Conservation (phyloP, 2,797 vertebrate genomes). For the Prionace glauca region DNA sequence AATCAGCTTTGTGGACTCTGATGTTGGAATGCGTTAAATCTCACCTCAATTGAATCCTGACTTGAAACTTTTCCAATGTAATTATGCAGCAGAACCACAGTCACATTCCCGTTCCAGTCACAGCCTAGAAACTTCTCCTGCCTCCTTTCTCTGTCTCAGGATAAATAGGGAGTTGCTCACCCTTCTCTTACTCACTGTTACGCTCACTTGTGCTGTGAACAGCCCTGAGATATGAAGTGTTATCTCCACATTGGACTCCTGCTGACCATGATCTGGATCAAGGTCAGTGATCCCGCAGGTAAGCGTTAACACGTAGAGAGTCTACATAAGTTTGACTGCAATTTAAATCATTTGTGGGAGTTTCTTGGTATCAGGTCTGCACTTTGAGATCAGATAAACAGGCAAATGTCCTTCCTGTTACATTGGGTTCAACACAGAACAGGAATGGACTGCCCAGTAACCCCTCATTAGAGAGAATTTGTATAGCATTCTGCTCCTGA, state of each 20-base stretch:
- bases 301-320: neutral
- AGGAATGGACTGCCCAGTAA: neutral
- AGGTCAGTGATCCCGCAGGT: neutral
- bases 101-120: neutral
- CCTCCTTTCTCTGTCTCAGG: neutral
- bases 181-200: neutral
- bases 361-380: neutral
- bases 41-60: neutral
- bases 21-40: neutral
- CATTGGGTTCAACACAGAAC: neutral
- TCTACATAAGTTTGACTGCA: neutral
- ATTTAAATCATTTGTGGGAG: neutral
- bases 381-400: neutral
- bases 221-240: neutral
- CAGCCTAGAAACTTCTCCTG: neutral
- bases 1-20: neutral
- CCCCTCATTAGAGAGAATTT: neutral
- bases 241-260: neutral
- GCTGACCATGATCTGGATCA: neutral
- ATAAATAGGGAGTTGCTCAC: neutral
- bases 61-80: neutral
- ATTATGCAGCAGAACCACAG: neutral
- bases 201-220: neutral
- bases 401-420: neutral
- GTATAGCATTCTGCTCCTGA: too few relatives aligned